Evolutionary conservation across 2,113 vertebrate species (phyloP).

Genomic region (Salvelinus namaycush): DNA sequence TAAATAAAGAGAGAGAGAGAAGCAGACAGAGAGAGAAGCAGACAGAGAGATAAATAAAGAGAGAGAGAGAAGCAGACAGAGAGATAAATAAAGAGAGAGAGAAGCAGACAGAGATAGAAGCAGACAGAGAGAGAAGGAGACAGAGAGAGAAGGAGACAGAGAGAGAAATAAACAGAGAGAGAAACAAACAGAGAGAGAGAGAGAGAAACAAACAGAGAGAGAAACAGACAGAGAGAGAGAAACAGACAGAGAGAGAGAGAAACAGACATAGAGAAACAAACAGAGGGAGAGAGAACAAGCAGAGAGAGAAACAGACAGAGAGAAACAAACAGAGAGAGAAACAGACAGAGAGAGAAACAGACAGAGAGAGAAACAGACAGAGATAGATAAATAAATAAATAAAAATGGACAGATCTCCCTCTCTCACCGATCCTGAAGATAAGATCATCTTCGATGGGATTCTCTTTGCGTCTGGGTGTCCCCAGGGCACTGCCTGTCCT

Average conservation of each 20-base stretch:
- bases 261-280: background rate
- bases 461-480: conserved; percentile 91
- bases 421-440: conserved; percentile 91
- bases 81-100: too few relatives aligned
- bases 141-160: background rate
- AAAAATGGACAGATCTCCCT: background rate
- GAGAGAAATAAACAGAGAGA: background rate
- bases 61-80: background rate
- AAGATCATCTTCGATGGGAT: conserved; percentile 95
- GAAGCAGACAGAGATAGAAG: background rate
- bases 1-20: background rate
- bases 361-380: too few relatives aligned
- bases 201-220: background rate
- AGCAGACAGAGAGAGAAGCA: background rate
- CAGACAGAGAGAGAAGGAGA: background rate
- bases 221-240: background rate
- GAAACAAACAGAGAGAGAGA: background rate
- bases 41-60: background rate
- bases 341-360: background rate
- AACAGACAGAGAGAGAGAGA: background rate
- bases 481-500: conserved; percentile 94
- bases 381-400: background rate
- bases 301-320: too few relatives aligned
- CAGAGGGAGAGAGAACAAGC: too few relatives aligned
- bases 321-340: too few relatives aligned